phyloP scores from a whole-genome alignment of 1,140 invertebrate genomes.

The Bombus ignitus region DNA sequence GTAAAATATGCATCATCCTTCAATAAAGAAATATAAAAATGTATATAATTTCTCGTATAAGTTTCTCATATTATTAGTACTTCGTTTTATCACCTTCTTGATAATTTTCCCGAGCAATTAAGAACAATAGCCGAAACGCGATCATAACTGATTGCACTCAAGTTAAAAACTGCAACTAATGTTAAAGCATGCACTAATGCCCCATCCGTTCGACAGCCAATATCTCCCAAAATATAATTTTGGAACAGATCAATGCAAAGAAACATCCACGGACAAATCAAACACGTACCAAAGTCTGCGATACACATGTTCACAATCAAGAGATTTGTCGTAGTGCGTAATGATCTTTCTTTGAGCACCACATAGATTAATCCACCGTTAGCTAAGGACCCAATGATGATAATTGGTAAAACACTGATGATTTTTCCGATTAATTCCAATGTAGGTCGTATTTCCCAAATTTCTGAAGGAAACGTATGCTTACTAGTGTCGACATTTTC shows the following conservation, averaged over 20 bases:
- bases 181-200: constrained; percentile 87
- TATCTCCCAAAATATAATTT: constrained; percentile 87
- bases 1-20: constrained; percentile 83
- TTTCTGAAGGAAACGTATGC: constrained; percentile 82
- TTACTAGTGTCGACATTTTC: constrained; percentile 56
- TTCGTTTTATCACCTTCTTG: constrained; percentile 75
- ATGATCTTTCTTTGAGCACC: constrained; percentile 86
- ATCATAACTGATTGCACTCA: constrained; percentile 92
- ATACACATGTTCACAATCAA: constrained; percentile 91
- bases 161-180: constrained; percentile 88
- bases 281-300: constrained; percentile 89
- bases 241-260: constrained; percentile 88
- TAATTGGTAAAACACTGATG: constrained; percentile 84
- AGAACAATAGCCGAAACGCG: constrained; percentile 90
- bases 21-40: constrained; percentile 8
- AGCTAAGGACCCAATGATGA: constrained; percentile 87
- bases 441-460: constrained; percentile 85
- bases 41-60: background rate
- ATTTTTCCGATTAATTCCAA: constrained; percentile 86
- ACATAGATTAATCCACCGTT: constrained; percentile 89
- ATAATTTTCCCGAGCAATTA: constrained; percentile 87
- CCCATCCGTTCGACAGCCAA: constrained; percentile 88
- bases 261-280: constrained; percentile 89
- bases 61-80: background rate
- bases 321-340: constrained; percentile 90